Base-by-base conservation (phyloP, 2,888 invertebrate genomes). In the Nomada goodeniana region DNA sequence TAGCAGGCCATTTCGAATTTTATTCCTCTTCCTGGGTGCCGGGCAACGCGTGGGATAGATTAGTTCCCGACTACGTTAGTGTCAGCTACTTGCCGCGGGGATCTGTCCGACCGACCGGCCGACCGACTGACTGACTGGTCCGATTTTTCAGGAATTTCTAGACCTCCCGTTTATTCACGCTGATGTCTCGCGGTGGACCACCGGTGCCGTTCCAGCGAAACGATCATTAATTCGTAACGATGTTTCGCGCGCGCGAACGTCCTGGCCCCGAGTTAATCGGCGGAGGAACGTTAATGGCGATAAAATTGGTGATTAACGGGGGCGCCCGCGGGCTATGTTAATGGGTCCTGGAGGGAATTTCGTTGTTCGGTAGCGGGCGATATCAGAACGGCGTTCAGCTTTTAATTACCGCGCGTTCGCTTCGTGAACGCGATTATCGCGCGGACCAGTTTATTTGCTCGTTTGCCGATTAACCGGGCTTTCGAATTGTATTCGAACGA, bases 21-120 rank as follows among this genome's bases (percentile, higher is more conserved):
- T 88, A 87, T 89, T 90, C 85, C 82, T 83, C 76, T 81, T 78
- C 81, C 77, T 57, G 79, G 80, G 83, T 80, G 73, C 73, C 61
- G 79, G 83, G 82, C 80, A 79, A 91, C 90, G 91, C 90, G 91
- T 90, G 90, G 91, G 88, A 91, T 90, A 90, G 90, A 92, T 92
- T 91, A 91, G 89, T 90, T 91, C 86, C 87, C 88, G 87, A 84
- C 89, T 86, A 82, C 90, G 86, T 86, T 82, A 82, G 89, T 89
- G 90, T 91, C 91, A 90, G 92, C 89, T 90, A 91, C 88, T 91
- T 88, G 91, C 91, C 91, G 80, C 87, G 82, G 89, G 88, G 71
- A 72, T 52, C 74, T 80, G 67, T 55, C 61, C 61, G 52, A 52
- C 61, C 26, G 52, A 52, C 61, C 26, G 52, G 42, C 61, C 26